Percentiles rank a stretch among this genome's conserved stretches.
These are phyloP conservation scores for Paedocypris micromegethes DNA, from an alignment of 2,797 vertebrate species.

Conservation along the genomic window DNA sequence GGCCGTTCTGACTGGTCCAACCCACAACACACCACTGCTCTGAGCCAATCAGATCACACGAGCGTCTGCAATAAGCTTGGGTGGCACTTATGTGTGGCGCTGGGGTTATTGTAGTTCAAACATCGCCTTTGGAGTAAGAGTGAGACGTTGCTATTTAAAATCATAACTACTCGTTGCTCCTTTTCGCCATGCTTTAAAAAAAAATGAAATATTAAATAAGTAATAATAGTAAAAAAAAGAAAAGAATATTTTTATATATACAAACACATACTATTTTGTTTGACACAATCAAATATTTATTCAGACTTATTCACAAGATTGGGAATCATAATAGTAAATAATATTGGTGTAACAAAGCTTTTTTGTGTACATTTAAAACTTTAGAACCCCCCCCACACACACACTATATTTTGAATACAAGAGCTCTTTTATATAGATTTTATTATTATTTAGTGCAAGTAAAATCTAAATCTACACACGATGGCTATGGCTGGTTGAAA, in stretches of 20 bases:
- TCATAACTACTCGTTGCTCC: neutral
- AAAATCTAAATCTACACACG: neutral
- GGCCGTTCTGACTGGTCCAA: constrained; percentile 57
- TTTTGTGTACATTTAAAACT: too few relatives aligned
- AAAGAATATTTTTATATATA: too few relatives aligned
- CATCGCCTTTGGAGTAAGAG: neutral
- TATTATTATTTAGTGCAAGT: neutral
- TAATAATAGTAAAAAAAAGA: too few relatives aligned
- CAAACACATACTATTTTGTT: too few relatives aligned
- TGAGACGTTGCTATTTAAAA: neutral
- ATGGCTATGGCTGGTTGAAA: too few relatives aligned
- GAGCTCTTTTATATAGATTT: neutral
- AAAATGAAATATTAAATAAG: neutral
- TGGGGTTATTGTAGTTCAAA: constrained; percentile 68
- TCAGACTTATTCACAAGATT: too few relatives aligned
- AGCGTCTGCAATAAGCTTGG: constrained; percentile 4
- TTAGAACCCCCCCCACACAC: neutral
- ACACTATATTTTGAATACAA: neutral
- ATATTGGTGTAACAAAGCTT: too few relatives aligned
- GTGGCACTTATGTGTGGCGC: constrained; percentile 24
- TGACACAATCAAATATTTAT: too few relatives aligned
- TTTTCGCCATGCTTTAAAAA: neutral
- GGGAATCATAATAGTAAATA: too few relatives aligned
- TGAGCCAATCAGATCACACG: constrained; percentile 60
- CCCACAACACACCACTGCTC: constrained; percentile 69